phyloP scores from a whole-genome alignment of 2,797 vertebrate species.

The Agapornis canus region DNA sequence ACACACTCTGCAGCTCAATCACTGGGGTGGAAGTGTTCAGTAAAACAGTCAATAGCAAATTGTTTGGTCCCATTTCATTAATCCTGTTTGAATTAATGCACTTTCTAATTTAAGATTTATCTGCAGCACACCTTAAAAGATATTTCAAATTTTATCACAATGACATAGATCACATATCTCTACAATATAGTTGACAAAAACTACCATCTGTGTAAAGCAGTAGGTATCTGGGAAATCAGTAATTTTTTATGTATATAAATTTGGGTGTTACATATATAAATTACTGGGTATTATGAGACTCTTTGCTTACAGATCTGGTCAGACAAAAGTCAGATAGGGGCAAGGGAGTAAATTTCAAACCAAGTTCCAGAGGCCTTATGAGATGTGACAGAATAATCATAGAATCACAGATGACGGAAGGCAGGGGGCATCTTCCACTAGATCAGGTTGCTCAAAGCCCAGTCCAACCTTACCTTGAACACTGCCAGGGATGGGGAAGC shows the following conservation, averaged over 20 bases:
- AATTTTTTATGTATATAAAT: neutral
- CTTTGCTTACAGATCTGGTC: neutral
- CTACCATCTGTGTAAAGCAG: neutral
- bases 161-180: neutral
- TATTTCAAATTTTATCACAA: neutral
- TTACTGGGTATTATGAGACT: neutral
- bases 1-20: constrained; percentile 10
- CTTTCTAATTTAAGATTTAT: neutral
- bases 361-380: neutral
- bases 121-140: neutral
- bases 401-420: neutral
- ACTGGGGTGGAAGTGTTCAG: constrained; percentile 37
- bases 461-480: neutral
- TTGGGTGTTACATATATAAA: neutral
- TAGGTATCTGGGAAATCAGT: neutral
- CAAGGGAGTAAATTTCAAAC: neutral
- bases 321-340: neutral
- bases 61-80: neutral
- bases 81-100: neutral
- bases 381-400: neutral
- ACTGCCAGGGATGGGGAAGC: neutral
- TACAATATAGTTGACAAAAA: neutral
- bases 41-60: constrained; percentile 29
- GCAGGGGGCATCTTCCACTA: neutral
- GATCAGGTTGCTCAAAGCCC: neutral